Evolutionary conservation across 2,797 vertebrate genomes (phyloP), one percentile per base, ranked within the genome.

Genomic region (Glyptemys insculpta): DNA sequence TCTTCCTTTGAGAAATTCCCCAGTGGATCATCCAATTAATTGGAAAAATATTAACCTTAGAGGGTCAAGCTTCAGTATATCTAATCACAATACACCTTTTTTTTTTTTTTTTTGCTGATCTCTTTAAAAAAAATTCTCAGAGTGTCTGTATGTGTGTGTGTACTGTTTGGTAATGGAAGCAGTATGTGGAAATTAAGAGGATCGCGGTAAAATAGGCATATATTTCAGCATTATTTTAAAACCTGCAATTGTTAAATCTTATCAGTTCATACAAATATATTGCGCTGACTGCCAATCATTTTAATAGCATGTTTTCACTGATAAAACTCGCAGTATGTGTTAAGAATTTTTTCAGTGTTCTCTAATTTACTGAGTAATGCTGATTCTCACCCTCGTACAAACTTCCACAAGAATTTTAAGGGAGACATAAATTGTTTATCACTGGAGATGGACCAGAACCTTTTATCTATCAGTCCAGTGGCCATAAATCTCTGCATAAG

Each of bases 31-130:
- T 50, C 50, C 81, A 91, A 93, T 95, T 95, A 93, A 94, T 87
- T 92, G 3, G 86, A 87, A 96, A 94, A 93, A 95, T 84, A 92
- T 89, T 95, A 95, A 92, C 83, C 85, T 92, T 91, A 65, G 90
- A 87, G 80, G 89, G 74, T 92, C 94, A 95, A 85, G 9, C 15
- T 87, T 90, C 65, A 76, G 53, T 79, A 49, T 83, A 83, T 79
- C 85, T 93, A 81, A 95, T 89, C 81, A 85, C 85, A 85, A 44
- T 29, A 87, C 37, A 83, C 52, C 3, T 0, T 31, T 57, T 57
- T 57, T 57, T 65, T 34, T 37, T n/a, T 54, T 78, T 79, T 84
- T 91, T 90, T 54, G n/a, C 54, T 85, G 72, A 90, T 85, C 34
- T 29, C 74, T 76, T 83, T 56, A 54, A 79, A 92, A 92, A 96